Evolutionary conservation across 2,888 invertebrate species (phyloP).

Genomic region (Chaitophorus viminalis): DNA sequence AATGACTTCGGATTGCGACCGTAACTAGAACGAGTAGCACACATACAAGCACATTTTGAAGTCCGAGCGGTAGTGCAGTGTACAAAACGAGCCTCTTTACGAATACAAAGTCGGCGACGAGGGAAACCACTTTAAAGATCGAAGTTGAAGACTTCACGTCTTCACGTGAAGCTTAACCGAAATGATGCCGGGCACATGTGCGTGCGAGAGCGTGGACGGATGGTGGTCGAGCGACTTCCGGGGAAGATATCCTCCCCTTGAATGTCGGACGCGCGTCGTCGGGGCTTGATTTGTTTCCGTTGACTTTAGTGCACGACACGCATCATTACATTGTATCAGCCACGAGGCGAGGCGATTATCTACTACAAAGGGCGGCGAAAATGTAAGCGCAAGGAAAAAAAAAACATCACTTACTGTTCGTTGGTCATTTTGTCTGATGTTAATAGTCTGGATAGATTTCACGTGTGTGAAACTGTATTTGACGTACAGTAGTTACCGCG

Average conservation of each 20-base stretch:
- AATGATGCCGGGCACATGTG: not conserved
- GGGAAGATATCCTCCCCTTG: not conserved
- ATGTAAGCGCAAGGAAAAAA: not conserved
- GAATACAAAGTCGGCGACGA: not conserved
- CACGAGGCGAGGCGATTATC: not conserved
- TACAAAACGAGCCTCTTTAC: no score
- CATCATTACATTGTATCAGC: not conserved
- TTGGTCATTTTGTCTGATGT: slow-evolving; percentile 14
- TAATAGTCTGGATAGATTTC: not conserved
- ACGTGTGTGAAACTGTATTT: not conserved
- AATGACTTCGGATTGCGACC: no score
- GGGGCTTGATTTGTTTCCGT: not conserved
- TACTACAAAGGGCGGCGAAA: not conserved
- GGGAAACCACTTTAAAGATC: not conserved
- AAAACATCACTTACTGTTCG: slow-evolving; percentile 23
- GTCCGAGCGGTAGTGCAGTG: no score
- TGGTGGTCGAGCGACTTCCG: not conserved
- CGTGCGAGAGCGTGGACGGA: not conserved
- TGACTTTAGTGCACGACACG: no score
- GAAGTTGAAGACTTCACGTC: no score
- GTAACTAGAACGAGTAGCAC: no score
- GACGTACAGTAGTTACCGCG: not conserved
- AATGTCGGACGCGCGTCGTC: not conserved
- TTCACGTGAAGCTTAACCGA: not conserved
- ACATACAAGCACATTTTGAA: no score